Evolutionary conservation across 2,888 invertebrate genomes (phyloP), one percentile per base, ranked within the genome.

Genomic region (Troilus luridus): DNA sequence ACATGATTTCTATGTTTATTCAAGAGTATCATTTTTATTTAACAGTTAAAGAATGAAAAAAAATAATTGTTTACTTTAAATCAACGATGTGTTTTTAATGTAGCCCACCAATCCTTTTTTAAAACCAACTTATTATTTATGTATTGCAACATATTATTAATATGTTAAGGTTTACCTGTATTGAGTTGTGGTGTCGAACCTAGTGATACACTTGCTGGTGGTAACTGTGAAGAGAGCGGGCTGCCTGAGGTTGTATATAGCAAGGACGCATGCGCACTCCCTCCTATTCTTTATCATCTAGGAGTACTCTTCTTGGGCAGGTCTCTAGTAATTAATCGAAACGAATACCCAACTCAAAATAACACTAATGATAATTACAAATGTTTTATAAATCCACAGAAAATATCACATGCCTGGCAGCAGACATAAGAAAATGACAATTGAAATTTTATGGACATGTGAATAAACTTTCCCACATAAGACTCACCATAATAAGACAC

Each of bases 161-260:
- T 67, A 67, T 24, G 0, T 24, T 24, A 67, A 24, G 11, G 6
- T 3, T 77, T 77, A 77, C 72, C 72, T 77, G 27, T 41, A 17
- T 27, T 41, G 3, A 9, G 17, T 5, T 77, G 72, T 41, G 17
- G 27, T 7, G 72, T 77, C 27, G 27, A 58, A n/a, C n/a, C 27
- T 56, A 85, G n/a, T 56, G 56, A 85, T n/a, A 56, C n/a, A 58
- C 85, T 85, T 56, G 85, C n/a, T 56, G 21, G 85, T 56, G 21
- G 85, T 85, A 56, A 85, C 85, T 85, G 85, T 58, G 85, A 58
- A 85, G 85, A 85, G 85, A 85, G 85, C 85, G 21, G 56, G 54
- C 1, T 6, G 54, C 21, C 11, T 41, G 12, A n/a, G 85, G n/a
- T 54, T 21, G 54, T 56, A 56, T 56, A 56, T 56, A 54, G 56